Evolutionary conservation across 2,113 vertebrate genomes (phyloP).

Genomic region (Mus spicilegus): DNA sequence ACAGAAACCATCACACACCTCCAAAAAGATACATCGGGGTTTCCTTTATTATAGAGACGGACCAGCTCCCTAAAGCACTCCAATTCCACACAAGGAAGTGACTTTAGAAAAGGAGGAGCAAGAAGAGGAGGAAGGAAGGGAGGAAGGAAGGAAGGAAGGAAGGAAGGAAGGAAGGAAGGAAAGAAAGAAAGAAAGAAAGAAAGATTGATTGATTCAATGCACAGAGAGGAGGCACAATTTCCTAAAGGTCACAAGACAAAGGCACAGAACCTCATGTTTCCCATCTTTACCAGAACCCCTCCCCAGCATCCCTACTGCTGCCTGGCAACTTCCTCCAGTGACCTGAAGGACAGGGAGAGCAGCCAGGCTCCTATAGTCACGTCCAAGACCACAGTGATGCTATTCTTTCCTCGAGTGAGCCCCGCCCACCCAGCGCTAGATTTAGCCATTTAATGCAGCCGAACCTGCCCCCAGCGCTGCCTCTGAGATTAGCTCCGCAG

Average conservation of each 20-base stretch:
- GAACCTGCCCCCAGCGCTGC: constrained; percentile 28
- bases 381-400: constrained; percentile 71
- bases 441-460: constrained; percentile 82
- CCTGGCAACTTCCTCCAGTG: background rate
- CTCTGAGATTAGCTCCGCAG: constrained; percentile 79
- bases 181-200: no score
- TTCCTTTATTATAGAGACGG: background rate
- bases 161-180: no score
- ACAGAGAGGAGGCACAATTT: constrained; percentile 34
- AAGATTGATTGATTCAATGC: background rate
- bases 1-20: background rate
- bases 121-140: no score
- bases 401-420: constrained; percentile 82
- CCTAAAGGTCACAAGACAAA: constrained; percentile 53
- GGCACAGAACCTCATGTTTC: background rate
- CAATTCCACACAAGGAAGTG: background rate
- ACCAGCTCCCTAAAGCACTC: background rate
- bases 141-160: no score
- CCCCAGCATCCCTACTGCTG: background rate
- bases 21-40: background rate
- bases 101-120: background rate
- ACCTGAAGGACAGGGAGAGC: constrained; percentile 81
- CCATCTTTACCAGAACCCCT: background rate
- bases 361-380: constrained; percentile 67
- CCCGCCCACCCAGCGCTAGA: constrained; percentile 59